Evolutionary conservation across 2,113 vertebrate species (phyloP).

Genomic region (Hylia prasina): DNA sequence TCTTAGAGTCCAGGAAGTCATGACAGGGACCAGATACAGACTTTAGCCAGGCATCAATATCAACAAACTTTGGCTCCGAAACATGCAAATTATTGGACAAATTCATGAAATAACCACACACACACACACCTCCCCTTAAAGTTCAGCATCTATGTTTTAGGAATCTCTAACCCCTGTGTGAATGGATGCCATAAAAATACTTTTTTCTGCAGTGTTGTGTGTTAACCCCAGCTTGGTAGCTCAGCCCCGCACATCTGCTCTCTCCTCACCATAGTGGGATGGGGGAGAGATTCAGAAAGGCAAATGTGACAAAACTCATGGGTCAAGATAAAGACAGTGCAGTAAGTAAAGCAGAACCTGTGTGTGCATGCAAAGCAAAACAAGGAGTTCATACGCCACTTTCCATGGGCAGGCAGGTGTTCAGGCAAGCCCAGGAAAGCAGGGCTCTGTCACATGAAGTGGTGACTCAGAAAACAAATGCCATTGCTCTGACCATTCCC

Average conservation of each 20-base stretch:
- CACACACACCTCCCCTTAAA: too few relatives aligned
- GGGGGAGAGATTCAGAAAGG: not conserved
- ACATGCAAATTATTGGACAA: not conserved
- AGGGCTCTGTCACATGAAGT: accelerated
- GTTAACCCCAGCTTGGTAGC: not conserved
- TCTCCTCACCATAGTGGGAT: not conserved
- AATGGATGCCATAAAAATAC: not conserved
- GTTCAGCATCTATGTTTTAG: not conserved
- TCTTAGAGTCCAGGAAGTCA: not conserved
- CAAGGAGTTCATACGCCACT: accelerated
- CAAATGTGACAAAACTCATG: not conserved
- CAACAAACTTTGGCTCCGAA: not conserved
- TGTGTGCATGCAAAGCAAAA: not conserved
- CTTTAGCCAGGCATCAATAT: not conserved
- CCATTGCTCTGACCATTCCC: accelerated
- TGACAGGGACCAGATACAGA: not conserved
- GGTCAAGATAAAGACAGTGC: not conserved
- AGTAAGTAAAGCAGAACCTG: not conserved
- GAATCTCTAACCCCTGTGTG: not conserved
- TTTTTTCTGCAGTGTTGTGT: not conserved
- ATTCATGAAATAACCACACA: not conserved
- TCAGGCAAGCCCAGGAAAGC: not conserved
- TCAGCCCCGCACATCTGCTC: not conserved
- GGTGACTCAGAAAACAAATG: not conserved
- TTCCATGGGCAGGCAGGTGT: not conserved